Conservation (phyloP, 1,140 invertebrate genomes). For the Cydia strobilella region DNA sequence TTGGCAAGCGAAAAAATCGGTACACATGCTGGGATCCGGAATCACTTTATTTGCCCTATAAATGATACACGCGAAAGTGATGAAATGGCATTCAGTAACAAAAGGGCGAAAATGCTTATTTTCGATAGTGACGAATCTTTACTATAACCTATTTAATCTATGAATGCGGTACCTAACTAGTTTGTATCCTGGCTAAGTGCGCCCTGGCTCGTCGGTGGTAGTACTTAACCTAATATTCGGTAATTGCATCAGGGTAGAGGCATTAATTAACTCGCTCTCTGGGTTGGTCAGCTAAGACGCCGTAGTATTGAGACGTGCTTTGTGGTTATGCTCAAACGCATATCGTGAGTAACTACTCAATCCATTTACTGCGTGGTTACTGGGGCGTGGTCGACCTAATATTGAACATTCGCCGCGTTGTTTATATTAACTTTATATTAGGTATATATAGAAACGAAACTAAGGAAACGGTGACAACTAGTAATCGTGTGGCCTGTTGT, state of each 20-base stretch:
- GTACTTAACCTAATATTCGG: conserved; percentile 78
- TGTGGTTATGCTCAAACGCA: conserved; percentile 41
- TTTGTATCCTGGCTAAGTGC: conserved; percentile 72
- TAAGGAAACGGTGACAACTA: no score
- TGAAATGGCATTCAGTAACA: no score
- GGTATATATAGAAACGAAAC: no score
- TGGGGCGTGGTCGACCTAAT: background rate
- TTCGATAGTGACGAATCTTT: background rate
- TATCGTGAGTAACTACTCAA: conserved; percentile 13
- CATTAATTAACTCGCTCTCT: conserved; percentile 69
- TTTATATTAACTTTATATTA: background rate
- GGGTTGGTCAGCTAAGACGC: conserved; percentile 60
- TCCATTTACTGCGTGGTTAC: background rate
- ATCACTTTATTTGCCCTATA: no score
- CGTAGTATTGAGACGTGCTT: conserved; percentile 60
- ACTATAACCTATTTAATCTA: background rate
- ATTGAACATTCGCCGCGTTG: background rate
- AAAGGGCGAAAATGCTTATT: background rate
- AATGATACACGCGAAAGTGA: no score
- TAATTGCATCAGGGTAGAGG: conserved; percentile 69
- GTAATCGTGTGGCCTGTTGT: no score
- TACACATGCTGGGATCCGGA: no score
- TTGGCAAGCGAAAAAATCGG: no score
- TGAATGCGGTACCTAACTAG: conserved; percentile 56
- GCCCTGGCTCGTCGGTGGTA: conserved; percentile 50